Evolutionary conservation across 1,140 invertebrate species (phyloP), one percentile per base, ranked within the genome.

Genomic region (Aphelinus atriplicis): DNA sequence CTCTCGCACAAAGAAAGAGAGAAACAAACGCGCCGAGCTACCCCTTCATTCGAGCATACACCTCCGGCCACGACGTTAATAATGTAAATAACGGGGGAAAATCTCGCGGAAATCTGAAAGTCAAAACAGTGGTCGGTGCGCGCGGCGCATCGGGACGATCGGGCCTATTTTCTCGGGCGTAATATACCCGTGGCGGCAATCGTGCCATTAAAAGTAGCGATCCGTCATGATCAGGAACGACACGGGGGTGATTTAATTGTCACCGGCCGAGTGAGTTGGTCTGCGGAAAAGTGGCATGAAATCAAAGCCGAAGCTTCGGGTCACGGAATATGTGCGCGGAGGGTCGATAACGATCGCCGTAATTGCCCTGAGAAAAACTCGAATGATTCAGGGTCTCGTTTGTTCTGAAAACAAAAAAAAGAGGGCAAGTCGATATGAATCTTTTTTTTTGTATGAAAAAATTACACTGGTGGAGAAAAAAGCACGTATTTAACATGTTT

Each of bases 221-320:
- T 88, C 84, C 85, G 84, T 88, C 85, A 87, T 87, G 84, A 86
- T 88, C 85, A 86, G 55, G 26, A 62, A 77, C 77, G 76, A 72
- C 79, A 84, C 83, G 83, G 85, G 83, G 85, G 80, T 86, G 85
- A 86, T 88, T 87, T 88, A 86, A 86, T 85, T 86, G 85, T 88
- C 85, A 85, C 79, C 80, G 80, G 69, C 78, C 75, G 63, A 74
- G 70, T 63, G 76, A 71, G 71, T 53, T 62, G 53, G 64, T 47
- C 58, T 48, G 77, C 26, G 64, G 50, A 66, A 79, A 73, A 71
- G 61, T 70, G 71, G 71, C 73, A 71, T 77, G 78, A 80, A 78
- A 77, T 74, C 55, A 78, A 71, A 64, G 65, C 48, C 50, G 71
- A 73, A 79, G 7, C 7, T 61, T 9, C 71, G 51, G 56, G 67